These are phyloP conservation scores for Thryonomys swinderianus DNA, from an alignment of 2,113 vertebrate species.

Conservation along the genomic window DNA sequence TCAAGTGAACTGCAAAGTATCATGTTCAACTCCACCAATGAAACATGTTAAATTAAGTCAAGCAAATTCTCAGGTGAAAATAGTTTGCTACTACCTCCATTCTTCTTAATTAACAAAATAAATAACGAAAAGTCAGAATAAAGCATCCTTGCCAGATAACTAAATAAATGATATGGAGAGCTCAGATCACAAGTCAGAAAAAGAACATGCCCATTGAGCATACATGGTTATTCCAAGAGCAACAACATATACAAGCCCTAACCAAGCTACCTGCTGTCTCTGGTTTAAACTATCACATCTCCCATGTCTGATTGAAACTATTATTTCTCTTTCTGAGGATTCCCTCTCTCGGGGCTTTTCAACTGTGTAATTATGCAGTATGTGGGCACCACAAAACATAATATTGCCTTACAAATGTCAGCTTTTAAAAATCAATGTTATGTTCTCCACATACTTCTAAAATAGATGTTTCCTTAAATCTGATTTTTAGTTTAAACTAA, in stretches of 20 bases:
- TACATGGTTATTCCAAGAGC: no score
- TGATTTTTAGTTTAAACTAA: conserved; percentile 2
- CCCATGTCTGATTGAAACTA: not conserved
- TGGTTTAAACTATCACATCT: not conserved
- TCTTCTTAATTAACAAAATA: conserved; percentile 32
- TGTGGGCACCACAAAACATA: conserved; percentile 31
- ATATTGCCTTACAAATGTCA: conserved; percentile 35
- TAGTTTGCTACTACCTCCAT: not conserved
- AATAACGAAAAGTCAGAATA: conserved; percentile 1
- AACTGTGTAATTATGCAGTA: conserved; percentile 5
- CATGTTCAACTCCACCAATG: not conserved
- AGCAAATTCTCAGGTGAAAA: not conserved
- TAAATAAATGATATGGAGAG: not conserved
- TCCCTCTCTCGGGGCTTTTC: conserved; percentile 28
- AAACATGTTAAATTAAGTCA: not conserved
- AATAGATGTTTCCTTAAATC: conserved; percentile 39
- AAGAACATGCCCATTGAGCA: not conserved
- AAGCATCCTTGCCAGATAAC: conserved; percentile 1
- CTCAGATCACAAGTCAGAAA: not conserved
- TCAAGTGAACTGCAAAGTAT: not conserved
- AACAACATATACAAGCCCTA: not conserved
- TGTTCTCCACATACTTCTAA: conserved; percentile 41
- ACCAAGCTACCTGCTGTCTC: not conserved
- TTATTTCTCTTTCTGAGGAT: not conserved
- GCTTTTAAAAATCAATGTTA: conserved; percentile 45